phyloP scores from a whole-genome alignment of 2,113 vertebrate genomes.

The Paedocypris sp. region DNA sequence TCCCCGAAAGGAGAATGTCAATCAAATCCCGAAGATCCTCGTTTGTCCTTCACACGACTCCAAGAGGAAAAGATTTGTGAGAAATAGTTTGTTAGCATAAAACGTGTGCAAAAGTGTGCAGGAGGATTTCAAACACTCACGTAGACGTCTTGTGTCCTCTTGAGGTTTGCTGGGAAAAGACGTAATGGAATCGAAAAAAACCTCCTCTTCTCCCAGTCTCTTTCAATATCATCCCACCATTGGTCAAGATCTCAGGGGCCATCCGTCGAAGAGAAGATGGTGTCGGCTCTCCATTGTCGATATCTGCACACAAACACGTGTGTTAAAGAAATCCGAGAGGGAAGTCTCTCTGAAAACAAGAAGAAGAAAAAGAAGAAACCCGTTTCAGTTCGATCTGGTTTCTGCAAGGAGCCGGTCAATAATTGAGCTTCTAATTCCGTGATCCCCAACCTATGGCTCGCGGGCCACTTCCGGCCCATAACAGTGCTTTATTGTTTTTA shows the following conservation, averaged over 20 bases:
- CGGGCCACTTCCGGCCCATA: no score
- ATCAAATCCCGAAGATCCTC: neutral
- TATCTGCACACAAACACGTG: neutral
- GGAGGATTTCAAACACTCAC: no score
- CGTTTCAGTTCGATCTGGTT: neutral
- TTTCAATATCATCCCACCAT: neutral
- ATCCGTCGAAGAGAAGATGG: neutral
- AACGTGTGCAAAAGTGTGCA: neutral
- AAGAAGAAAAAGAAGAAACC: no score
- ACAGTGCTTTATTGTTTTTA: no score
- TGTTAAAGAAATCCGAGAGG: no score
- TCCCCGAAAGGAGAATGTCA: conserved; percentile 2
- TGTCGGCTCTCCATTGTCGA: neutral
- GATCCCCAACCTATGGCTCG: no score
- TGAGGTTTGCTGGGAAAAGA: no score
- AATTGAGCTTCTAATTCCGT: neutral
- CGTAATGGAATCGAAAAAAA: no score
- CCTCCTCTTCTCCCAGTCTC: neutral
- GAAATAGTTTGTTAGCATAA: no score
- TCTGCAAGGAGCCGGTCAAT: neutral
- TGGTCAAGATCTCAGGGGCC: neutral
- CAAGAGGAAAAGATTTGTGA: no score
- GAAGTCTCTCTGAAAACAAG: no score
- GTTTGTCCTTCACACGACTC: neutral
- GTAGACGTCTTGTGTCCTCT: no score